Evolutionary conservation across 2,113 vertebrate species (phyloP).

Genomic region (Ochotona princeps): DNA sequence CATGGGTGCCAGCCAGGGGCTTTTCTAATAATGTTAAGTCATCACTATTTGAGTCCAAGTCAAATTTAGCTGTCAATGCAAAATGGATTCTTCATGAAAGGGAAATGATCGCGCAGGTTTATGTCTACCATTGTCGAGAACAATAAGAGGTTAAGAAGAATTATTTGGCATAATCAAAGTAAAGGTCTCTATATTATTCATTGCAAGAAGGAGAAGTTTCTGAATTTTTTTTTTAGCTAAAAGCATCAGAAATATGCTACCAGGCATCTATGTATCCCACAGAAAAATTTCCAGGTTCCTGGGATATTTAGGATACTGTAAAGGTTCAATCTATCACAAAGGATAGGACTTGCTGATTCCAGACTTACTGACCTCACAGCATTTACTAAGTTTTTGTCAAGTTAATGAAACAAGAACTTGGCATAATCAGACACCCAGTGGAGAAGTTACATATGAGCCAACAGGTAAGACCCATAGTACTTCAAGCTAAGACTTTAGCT

Average conservation of each 20-base stretch:
- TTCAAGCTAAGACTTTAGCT: not conserved
- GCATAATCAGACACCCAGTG: not conserved
- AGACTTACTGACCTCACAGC: not conserved
- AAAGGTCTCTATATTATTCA: not conserved
- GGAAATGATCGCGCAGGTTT: not conserved
- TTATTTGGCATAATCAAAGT: not conserved
- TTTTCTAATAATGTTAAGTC: not conserved
- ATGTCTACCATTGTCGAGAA: not conserved
- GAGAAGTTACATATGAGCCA: not conserved
- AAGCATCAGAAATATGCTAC: not conserved
- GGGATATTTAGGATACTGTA: not conserved
- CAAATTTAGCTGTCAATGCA: not conserved
- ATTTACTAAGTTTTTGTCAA: not conserved
- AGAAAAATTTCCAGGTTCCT: not conserved
- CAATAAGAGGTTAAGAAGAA: not conserved
- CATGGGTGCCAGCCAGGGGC: not conserved
- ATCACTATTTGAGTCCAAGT: not conserved
- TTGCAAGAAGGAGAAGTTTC: not conserved
- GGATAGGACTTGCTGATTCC: not conserved
- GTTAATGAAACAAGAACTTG: slow-evolving; percentile 9
- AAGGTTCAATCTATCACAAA: not conserved
- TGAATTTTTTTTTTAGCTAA: not conserved
- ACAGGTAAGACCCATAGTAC: too few species aligned
- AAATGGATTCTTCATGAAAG: not conserved
- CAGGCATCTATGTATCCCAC: not conserved